phyloP scores from a whole-genome alignment of 2,113 vertebrate species.

The Strigops habroptila region DNA sequence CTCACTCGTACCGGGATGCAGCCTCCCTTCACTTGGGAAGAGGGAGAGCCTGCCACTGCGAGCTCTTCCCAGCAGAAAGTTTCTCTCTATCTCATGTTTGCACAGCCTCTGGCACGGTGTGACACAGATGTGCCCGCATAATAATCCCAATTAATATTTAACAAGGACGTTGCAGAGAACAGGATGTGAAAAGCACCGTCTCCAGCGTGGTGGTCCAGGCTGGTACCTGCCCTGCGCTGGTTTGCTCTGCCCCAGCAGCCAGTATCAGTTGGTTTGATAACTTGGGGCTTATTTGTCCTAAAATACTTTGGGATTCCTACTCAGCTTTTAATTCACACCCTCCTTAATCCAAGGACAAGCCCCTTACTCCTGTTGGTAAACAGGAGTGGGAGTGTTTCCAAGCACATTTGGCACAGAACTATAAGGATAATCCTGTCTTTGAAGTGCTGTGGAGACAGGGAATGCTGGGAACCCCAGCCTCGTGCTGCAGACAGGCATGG shows the following conservation, averaged over 20 bases:
- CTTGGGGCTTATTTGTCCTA: not conserved
- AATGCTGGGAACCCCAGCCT: not conserved
- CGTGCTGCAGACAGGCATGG: rapidly evolving
- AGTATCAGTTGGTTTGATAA: not conserved
- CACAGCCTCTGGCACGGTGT: rapidly evolving
- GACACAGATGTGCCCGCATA: not conserved
- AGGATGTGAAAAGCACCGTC: not conserved
- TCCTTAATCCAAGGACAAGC: not conserved
- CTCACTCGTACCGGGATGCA: rapidly evolving
- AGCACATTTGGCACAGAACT: not conserved
- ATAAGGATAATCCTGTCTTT: not conserved
- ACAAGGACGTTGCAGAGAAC: not conserved
- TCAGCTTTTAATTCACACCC: not conserved
- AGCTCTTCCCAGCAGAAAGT: not conserved
- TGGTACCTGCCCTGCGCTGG: not conserved
- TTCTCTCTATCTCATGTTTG: not conserved
- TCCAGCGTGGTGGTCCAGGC: rapidly evolving
- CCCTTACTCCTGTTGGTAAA: not conserved
- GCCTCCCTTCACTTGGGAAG: not conserved
- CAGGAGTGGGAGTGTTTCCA: not conserved
- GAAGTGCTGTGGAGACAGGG: rapidly evolving
- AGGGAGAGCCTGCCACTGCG: not conserved
- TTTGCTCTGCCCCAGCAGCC: not conserved
- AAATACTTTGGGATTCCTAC: not conserved
- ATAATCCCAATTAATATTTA: not conserved